These are phyloP conservation scores for Brenthis hecate DNA, from an alignment of 2,888 invertebrate species.

Conservation along the genomic window DNA sequence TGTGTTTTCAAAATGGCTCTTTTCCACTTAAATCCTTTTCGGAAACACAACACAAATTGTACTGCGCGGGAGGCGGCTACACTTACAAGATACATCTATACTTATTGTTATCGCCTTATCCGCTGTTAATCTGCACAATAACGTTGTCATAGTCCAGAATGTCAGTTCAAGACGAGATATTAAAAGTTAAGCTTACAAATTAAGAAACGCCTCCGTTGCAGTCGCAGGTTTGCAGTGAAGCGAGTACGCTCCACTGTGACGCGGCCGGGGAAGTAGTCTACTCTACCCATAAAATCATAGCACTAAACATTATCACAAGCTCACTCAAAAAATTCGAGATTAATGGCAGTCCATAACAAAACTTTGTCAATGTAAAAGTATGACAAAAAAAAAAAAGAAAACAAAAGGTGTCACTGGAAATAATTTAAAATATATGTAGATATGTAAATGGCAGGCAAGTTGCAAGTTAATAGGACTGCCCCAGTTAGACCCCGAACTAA, in stretches of 20 bases:
- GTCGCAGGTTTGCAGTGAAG: slow-evolving; percentile 70
- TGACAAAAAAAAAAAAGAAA: slow-evolving; percentile 16
- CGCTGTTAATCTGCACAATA: not conserved
- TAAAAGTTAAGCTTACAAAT: slow-evolving; percentile 41
- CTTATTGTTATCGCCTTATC: slow-evolving; percentile 44
- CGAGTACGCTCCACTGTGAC: slow-evolving; percentile 70
- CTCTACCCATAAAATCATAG: slow-evolving; percentile 62
- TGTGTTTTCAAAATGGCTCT: slow-evolving; percentile 95
- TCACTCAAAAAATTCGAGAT: slow-evolving; percentile 67
- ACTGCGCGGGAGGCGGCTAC: slow-evolving; percentile 57
- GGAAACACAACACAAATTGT: slow-evolving; percentile 93
- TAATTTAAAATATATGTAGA: slow-evolving; percentile 14
- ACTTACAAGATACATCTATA: slow-evolving; percentile 46
- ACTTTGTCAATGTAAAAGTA: slow-evolving; percentile 38
- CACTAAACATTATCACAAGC: slow-evolving; percentile 64
- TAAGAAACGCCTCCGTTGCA: slow-evolving; percentile 47
- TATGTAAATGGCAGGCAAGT: slow-evolving; percentile 32
- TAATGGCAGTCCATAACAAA: slow-evolving; percentile 63
- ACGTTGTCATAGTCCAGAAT: not conserved
- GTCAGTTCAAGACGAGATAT: not conserved
- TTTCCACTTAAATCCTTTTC: slow-evolving; percentile 90
- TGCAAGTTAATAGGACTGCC: slow-evolving; percentile 58
- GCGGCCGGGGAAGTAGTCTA: slow-evolving; percentile 67
- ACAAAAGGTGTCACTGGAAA: slow-evolving; percentile 23
- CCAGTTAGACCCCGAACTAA: slow-evolving; percentile 68